Conservation (phyloP, 53 echinoderm and acorn worm species). For the Holothuria leucospilota region DNA sequence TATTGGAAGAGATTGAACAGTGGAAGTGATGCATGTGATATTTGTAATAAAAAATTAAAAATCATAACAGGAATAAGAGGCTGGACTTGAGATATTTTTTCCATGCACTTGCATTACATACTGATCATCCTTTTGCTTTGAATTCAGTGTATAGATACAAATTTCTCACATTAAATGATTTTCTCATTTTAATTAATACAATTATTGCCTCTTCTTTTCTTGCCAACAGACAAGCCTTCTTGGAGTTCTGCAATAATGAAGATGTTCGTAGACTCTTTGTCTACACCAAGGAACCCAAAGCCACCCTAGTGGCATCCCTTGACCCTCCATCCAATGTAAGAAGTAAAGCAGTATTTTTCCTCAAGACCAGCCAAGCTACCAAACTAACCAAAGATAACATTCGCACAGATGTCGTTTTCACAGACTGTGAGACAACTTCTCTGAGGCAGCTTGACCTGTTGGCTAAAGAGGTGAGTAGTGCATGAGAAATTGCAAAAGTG, state of each 20-base stretch:
- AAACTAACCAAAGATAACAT: slow-evolving; percentile 96
- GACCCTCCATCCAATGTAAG: slow-evolving; percentile 72
- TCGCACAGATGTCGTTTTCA: slow-evolving; percentile 89
- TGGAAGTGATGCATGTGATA: too few relatives aligned
- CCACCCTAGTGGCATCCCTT: slow-evolving; percentile 84
- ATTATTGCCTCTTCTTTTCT: neutral
- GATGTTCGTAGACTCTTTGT: slow-evolving; percentile 93
- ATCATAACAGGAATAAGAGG: too few relatives aligned
- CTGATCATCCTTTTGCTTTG: too few relatives aligned
- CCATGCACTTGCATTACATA: too few relatives aligned
- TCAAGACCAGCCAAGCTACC: slow-evolving; percentile 95
- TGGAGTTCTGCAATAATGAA: slow-evolving; percentile 98
- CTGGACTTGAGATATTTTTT: too few relatives aligned
- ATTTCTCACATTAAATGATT: neutral
- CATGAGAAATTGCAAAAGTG: too few relatives aligned
- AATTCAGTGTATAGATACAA: too few relatives aligned
- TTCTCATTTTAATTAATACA: neutral
- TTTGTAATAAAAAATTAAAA: too few relatives aligned
- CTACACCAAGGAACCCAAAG: slow-evolving; percentile 86
- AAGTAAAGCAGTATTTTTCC: slow-evolving; percentile 89
- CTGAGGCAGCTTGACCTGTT: slow-evolving; percentile 87
- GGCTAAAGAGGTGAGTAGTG: slow-evolving; percentile 75
- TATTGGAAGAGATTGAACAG: too few relatives aligned
- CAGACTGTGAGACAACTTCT: slow-evolving; percentile 76
- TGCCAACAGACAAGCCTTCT: slow-evolving; percentile 84